Percentiles rank a stretch among this genome's conserved stretches.
Evolutionary conservation across 2,113 vertebrate genomes (phyloP).

Genomic region (Sturnus vulgaris): DNA sequence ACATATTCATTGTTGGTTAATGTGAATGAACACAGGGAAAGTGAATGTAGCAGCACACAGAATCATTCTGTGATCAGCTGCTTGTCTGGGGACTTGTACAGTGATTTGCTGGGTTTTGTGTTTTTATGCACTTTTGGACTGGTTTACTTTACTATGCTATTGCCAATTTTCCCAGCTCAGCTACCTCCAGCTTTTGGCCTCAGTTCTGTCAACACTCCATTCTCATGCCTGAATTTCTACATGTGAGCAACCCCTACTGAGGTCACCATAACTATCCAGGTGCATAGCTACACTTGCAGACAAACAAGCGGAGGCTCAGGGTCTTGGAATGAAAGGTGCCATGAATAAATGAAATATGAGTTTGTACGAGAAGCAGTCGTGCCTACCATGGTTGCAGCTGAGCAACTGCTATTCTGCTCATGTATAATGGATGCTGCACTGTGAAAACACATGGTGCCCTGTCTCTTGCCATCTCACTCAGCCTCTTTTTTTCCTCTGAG

Average conservation of each 20-base stretch:
- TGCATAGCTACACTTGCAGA: neutral
- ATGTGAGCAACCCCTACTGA: neutral
- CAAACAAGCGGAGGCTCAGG: neutral
- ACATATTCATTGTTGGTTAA: neutral
- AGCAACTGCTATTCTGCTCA: neutral
- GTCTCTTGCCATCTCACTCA: neutral
- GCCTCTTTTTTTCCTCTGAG: neutral
- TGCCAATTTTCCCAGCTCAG: neutral
- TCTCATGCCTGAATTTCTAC: neutral
- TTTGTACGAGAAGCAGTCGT: conserved; percentile 17
- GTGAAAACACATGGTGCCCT: conserved; percentile 1
- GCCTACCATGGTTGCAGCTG: conserved; percentile 16
- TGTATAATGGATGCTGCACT: conserved; percentile 35
- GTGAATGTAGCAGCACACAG: neutral
- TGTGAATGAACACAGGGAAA: neutral
- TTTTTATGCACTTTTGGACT: neutral
- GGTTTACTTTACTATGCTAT: neutral
- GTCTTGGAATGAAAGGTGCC: neutral
- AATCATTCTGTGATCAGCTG: neutral
- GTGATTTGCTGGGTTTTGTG: neutral
- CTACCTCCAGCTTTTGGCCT: neutral
- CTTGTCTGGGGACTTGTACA: neutral
- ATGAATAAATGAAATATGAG: conserved; percentile 28
- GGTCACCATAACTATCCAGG: neutral
- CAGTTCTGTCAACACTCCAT: neutral